Conservation (phyloP, 2,888 invertebrate species). For the Falcaria lacertinaria region DNA sequence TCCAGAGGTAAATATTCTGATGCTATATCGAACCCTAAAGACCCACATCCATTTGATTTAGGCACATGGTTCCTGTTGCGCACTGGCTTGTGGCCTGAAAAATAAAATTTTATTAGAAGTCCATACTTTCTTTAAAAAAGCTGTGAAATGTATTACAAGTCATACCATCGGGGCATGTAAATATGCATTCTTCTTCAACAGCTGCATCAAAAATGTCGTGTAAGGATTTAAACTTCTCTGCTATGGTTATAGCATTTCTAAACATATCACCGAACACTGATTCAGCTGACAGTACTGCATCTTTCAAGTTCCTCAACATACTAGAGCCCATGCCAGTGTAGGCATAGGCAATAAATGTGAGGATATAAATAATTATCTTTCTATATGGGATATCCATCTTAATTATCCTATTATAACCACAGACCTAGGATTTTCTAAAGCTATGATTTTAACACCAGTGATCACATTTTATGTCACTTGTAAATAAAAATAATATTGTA, state of each 20-base stretch:
- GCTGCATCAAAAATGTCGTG: slow-evolving; percentile 92
- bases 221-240: slow-evolving; percentile 85
- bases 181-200: slow-evolving; percentile 90
- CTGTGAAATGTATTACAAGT: no score
- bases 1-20: slow-evolving; percentile 87
- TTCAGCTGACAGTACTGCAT: slow-evolving; percentile 89
- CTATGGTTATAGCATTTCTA: slow-evolving; percentile 85
- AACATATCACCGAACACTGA: slow-evolving; percentile 89
- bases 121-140: no score
- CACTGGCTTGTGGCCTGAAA: slow-evolving; percentile 81
- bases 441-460: no score
- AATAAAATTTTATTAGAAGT: slow-evolving; percentile 29
- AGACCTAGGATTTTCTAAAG: not conserved
- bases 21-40: slow-evolving; percentile 85
- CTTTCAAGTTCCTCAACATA: slow-evolving; percentile 85
- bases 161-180: slow-evolving; percentile 85
- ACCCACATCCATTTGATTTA: slow-evolving; percentile 91
- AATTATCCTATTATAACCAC: slow-evolving; percentile 6
- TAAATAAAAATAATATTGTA: no score
- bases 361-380: slow-evolving; percentile 85
- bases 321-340: slow-evolving; percentile 90
- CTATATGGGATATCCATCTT: slow-evolving; percentile 87
- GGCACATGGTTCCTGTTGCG: slow-evolving; percentile 87
- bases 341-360: slow-evolving; percentile 89
- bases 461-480: no score